phyloP scores from a whole-genome alignment of 2,888 invertebrate species.

The Horisme vitalbata region DNA sequence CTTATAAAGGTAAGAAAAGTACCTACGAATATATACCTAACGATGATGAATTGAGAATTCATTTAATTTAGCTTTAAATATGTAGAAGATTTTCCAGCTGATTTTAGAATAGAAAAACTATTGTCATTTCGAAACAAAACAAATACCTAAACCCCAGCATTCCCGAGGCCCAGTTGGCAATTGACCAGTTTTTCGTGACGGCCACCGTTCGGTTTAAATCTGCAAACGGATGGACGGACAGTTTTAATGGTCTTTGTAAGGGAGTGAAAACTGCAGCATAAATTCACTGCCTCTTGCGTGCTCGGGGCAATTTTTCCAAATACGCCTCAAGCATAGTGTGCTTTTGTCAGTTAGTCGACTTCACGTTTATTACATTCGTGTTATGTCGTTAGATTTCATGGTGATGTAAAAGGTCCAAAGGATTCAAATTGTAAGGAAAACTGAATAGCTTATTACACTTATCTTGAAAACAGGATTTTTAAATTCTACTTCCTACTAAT shows the following conservation, averaged over 20 bases:
- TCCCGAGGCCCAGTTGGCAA: constrained; percentile 20
- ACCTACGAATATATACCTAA: no score
- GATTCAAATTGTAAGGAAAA: no score
- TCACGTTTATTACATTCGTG: not conserved
- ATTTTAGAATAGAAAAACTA: not conserved
- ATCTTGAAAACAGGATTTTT: no score
- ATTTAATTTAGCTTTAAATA: no score
- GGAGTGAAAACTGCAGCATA: constrained; percentile 64
- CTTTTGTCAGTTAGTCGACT: constrained; percentile 1
- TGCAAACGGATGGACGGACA: constrained; percentile 68
- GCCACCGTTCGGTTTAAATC: constrained; percentile 67
- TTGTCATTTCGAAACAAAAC: not conserved
- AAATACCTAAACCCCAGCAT: constrained; percentile 4
- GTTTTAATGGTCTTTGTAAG: constrained; percentile 71
- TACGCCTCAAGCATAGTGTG: constrained; percentile 38
- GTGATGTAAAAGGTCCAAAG: no score
- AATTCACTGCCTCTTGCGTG: constrained; percentile 56
- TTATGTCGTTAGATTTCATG: no score
- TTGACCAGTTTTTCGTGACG: constrained; percentile 49
- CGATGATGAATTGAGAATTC: no score
- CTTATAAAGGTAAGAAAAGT: no score
- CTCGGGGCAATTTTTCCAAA: constrained; percentile 54
- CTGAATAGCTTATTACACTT: no score
- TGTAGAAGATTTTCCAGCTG: no score
- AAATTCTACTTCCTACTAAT: no score